A percentile compares a stretch with the other conserved stretches of the same genome.
Evolutionary conservation across 2,888 invertebrate species (phyloP).

Genomic region (Zhuqinia jingwanae): DNA sequence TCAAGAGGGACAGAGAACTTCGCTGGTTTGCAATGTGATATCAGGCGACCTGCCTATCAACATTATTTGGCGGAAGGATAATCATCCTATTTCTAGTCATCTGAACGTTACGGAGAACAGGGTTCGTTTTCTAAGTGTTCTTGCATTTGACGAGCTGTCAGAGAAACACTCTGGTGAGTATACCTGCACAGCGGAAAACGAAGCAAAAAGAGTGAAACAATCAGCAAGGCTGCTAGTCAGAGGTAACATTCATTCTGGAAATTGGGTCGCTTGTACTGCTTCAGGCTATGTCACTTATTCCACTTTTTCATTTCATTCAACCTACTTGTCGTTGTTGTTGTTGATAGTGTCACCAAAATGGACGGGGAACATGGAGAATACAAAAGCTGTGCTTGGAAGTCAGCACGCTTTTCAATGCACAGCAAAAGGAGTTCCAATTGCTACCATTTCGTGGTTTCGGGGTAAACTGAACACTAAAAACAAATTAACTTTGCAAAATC

Average conservation of each 20-base stretch:
- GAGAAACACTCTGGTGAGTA: slow-evolving; percentile 81
- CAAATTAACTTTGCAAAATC: slow-evolving; percentile 75
- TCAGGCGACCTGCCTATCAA: slow-evolving; percentile 78
- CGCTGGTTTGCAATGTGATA: slow-evolving; percentile 76
- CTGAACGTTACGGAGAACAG: slow-evolving; percentile 76
- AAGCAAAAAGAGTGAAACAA: slow-evolving; percentile 75
- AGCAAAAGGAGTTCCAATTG: slow-evolving; percentile 81
- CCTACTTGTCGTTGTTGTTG: neutral
- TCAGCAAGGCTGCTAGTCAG: slow-evolving; percentile 81
- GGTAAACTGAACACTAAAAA: slow-evolving; percentile 69
- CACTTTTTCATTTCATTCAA: neutral
- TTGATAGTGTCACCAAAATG: slow-evolving; percentile 81
- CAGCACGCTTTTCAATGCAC: slow-evolving; percentile 80
- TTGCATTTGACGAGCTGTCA: slow-evolving; percentile 76
- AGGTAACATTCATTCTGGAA: no score
- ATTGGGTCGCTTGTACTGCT: neutral
- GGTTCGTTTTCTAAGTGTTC: slow-evolving; percentile 76
- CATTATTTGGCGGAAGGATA: slow-evolving; percentile 77
- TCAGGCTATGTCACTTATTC: neutral
- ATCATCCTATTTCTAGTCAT: slow-evolving; percentile 61
- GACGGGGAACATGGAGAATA: slow-evolving; percentile 80
- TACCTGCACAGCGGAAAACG: slow-evolving; percentile 81
- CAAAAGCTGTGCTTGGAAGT: slow-evolving; percentile 80
- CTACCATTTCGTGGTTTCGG: slow-evolving; percentile 80
- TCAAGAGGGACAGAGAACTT: slow-evolving; percentile 78